Evolutionary conservation across 2,888 invertebrate species (phyloP), one percentile per base, ranked within the genome.

Genomic region (Eristalis arbustorum): DNA sequence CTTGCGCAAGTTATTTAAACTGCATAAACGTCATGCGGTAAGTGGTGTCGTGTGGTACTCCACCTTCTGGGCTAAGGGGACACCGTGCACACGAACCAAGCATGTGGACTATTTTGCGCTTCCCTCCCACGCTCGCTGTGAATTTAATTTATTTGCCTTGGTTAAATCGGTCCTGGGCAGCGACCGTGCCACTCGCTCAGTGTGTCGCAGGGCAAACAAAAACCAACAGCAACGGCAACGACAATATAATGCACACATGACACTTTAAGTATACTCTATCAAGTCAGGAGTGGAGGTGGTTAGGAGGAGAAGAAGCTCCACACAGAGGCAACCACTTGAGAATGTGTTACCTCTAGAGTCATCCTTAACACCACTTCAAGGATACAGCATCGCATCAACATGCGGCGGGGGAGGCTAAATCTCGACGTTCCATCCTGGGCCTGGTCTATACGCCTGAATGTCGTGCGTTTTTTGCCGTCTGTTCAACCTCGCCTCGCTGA

Each of bases 331-430:
- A 56, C 74, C 64, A 69, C 81, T 81, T 77, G 77, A 61, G 77
- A 82, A 85, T 77, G 74, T 85, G 85, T 66, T 81, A 85, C 82
- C 85, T 85, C 77, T 71, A 77, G 85, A 85, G 82, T 77, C 61
- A 73, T 77, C 73, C 82, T 82, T 74, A 82, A 82, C 81, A 85
- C 84, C 84, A 81, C 73, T 85, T 81, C 76, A 85, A 85, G 68
- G 84, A 85, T 77, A 82, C 71, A 42, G 25, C 25, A 14, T 23
- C 18, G 57, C 61, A 42, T 77, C 82, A 63, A 73, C 66, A 61
- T 18, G 56, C 73, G 57, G 77, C 40, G n/a, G 62, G 57, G 25
- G 76, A 49, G 80, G 75, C 76, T 80, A 77, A 77, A 85, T 85
- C 84, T 81, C 67, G 22, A 57, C 73, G 31, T 79, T 67, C 42